Evolutionary conservation across 2,797 vertebrate species (phyloP), one percentile per base, ranked within the genome.

Genomic region (Pangasius mekongensis): DNA sequence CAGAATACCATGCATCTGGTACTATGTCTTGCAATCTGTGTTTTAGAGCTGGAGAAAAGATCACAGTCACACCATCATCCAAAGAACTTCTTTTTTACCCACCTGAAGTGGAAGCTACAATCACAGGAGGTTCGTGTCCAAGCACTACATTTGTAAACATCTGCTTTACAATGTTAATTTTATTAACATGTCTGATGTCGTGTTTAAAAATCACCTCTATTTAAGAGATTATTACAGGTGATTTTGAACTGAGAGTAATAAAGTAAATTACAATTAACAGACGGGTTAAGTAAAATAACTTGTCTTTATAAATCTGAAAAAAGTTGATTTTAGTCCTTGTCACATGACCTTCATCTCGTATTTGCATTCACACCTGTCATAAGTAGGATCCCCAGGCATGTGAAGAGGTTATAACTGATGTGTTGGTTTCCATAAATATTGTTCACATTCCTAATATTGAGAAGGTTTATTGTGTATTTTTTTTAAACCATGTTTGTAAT

Each of bases 1-100:
- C 52, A 10, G 14, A 33, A 9, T 78, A 20, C 33, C 0, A 24
- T 58, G 18, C 7, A 9, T 47, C 36, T 36, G 9, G 30, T 30
- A 6, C 18, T 71, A 3, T 62, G 77, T 52, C 1, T 73, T 85
- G 0, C 18, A 5, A 27, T 8, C 85, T 78, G 66, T 92, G 10
- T 85, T 92, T 43, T 90, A 99, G 98, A 90, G 97, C 98, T 90
- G 98, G 98, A 91, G 99, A 99, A 94, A 99, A 97, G 94, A 97
- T 99, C 93, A 98, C 97, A 0, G 98, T 99, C 78, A 99, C 97
- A 0, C 98, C 99, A 0, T 98, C 98, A 0, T 99, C 99, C 20
- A 99, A 98, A 93, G 98, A 99, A 89, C 96, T 99, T 33, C 97
- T 99, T 74, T 99, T 99, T 91, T 98, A 99, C 86, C 99, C 99